Base-by-base conservation (phyloP, 2,888 invertebrate species). In the Acrobasis consociella region DNA sequence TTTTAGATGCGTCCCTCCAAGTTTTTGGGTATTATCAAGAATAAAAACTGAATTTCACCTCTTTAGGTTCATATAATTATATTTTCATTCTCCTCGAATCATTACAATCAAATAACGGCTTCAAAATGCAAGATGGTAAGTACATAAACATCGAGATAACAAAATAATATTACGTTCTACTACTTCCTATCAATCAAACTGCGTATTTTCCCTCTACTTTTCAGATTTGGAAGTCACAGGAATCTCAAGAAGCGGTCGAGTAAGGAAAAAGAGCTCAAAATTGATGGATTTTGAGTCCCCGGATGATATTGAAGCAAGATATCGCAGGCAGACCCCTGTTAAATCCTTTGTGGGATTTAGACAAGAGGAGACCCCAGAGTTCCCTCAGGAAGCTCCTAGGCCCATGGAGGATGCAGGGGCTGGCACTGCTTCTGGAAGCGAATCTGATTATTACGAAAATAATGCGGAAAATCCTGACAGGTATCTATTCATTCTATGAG, bases 191-290 rank as follows among this genome's bases (percentile, higher is more conserved):
- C 46, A 46, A 46, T 13, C 46, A 46, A 46, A 46, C 10, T 55
- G 15, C 38, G n/a, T 56, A 46, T 22, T 49, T 59, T 49, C 49
- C 31, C 58, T 49, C 49, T 53, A 46, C 58, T 68, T 74, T 75
- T 70, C 81, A 94, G 96, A 96, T 91, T 92, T 96, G 77, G 96
- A 96, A 87, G 97, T 97, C 63, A 97, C 96, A 62, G 97, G 97
- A 9, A 95, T 97, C 50, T 98, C 98, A 2, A 94, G 98, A 64
- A 97, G 98, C 73, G 98, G 98, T 22, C 93, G 98, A 64, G 97
- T 98, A 0, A 93, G 98, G 62, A 99, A 99, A 91, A 99, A 98
- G 87, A 98, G 98, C 16, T 98, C 98, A 0, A 98, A 99, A 83
- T 93, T 99, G 52, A 95, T 97, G 88, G 99, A 98, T 85, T 99